Conservation (phyloP, 2,113 vertebrate genomes). For the Corydoras maculifer region DNA sequence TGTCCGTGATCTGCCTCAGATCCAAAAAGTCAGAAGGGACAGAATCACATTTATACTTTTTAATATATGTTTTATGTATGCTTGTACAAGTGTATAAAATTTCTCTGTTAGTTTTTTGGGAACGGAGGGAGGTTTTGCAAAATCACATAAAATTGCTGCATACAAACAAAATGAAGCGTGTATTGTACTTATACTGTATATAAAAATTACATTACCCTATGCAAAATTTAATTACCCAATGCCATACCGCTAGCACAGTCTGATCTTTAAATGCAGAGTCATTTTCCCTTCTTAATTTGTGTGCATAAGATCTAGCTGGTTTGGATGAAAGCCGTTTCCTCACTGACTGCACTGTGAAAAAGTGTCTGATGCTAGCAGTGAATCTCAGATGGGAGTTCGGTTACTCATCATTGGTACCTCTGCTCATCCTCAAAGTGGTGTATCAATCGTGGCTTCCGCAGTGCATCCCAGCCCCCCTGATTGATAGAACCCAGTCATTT, state of each 20-base stretch:
- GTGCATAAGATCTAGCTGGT: neutral
- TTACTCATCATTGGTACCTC: constrained; percentile 34
- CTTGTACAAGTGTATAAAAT: too few relatives aligned
- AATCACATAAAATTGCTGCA: too few relatives aligned
- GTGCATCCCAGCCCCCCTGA: constrained; percentile 3
- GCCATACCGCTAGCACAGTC: neutral
- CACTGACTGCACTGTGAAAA: constrained; percentile 32
- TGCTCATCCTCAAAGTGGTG: constrained; percentile 24
- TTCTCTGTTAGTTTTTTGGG: too few relatives aligned
- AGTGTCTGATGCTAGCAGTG: constrained; percentile 21
- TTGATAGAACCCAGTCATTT: constrained; percentile 27
- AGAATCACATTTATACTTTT: constrained; percentile 7
- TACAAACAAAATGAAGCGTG: too few relatives aligned
- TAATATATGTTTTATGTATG: too few relatives aligned
- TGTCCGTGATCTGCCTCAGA: constrained; percentile 59
- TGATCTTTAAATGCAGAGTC: neutral
- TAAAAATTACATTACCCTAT: too few relatives aligned
- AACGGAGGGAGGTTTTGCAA: too few relatives aligned
- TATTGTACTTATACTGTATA: too few relatives aligned
- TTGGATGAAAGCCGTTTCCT: constrained; percentile 30
- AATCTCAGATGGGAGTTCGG: constrained; percentile 33
- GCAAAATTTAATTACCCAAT: too few relatives aligned
- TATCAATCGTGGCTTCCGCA: constrained; percentile 32
- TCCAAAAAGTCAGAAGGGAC: constrained; percentile 41
- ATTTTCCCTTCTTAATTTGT: constrained; percentile 1